phyloP scores from a whole-genome alignment of 2,888 invertebrate species.

The Tenodera sinensis region DNA sequence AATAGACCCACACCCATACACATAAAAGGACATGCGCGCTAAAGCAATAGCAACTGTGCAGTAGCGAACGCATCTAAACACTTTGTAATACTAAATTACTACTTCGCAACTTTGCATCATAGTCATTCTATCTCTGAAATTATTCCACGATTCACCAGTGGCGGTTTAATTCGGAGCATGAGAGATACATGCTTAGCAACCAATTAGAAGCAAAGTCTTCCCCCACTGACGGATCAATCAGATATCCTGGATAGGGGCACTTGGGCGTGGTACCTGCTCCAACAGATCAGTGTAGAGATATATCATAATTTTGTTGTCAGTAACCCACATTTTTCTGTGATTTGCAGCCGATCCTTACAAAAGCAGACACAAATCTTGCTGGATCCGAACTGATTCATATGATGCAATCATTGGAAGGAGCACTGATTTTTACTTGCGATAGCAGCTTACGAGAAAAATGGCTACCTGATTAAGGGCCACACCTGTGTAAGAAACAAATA shows the following conservation, averaged over 20 bases:
- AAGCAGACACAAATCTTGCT: background rate
- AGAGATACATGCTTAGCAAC: background rate
- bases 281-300: background rate
- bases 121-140: too few species aligned
- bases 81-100: too few species aligned
- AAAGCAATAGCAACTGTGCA: too few species aligned
- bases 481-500: background rate
- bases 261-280: background rate
- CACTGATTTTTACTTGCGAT: background rate
- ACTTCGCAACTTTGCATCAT: too few species aligned
- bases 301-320: background rate
- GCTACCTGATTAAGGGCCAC: background rate
- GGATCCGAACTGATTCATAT: background rate
- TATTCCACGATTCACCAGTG: background rate
- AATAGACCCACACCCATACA: too few species aligned
- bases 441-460: background rate
- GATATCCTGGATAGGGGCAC: background rate
- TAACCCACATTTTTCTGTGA: background rate
- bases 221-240: background rate
- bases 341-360: background rate
- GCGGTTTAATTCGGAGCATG: background rate
- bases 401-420: background rate
- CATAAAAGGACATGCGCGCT: too few species aligned
- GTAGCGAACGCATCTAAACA: too few species aligned
- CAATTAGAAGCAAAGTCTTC: background rate